phyloP scores from a whole-genome alignment of 2,888 invertebrate species.

The Zonitis immaculata region DNA sequence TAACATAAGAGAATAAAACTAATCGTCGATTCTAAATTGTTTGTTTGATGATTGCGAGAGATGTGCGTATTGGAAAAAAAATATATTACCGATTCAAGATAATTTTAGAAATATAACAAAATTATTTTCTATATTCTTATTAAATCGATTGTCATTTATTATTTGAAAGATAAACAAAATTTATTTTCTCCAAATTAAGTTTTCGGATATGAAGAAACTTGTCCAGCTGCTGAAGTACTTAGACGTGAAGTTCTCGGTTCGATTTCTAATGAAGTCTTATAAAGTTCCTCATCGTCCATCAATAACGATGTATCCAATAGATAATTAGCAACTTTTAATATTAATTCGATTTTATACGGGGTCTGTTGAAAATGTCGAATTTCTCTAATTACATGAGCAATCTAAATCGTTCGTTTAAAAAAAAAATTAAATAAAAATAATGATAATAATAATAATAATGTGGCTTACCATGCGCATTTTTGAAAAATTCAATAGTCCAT shows the following conservation, averaged over 20 bases:
- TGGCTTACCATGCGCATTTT: slow-evolving; percentile 86
- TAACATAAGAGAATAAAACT: too few species aligned
- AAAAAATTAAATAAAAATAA: slow-evolving; percentile 14
- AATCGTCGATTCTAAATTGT: too few species aligned
- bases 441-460: too few species aligned
- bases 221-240: slow-evolving; percentile 45
- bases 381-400: slow-evolving; percentile 88
- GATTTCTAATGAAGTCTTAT: slow-evolving; percentile 74
- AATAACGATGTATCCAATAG: slow-evolving; percentile 73
- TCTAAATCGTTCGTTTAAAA: slow-evolving; percentile 52
- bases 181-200: slow-evolving; percentile 13
- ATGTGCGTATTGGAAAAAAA: too few species aligned
- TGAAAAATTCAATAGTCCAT: slow-evolving; percentile 84
- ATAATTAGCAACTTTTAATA: slow-evolving; percentile 74
- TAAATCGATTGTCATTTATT: slow-evolving; percentile 15
- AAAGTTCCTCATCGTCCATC: slow-evolving; percentile 75
- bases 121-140: too few species aligned
- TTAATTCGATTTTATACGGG: slow-evolving; percentile 84
- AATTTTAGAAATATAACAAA: too few species aligned
- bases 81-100: too few species aligned
- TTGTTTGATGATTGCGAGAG: too few species aligned
- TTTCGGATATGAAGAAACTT: slow-evolving; percentile 21
- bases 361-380: slow-evolving; percentile 89
- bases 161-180: slow-evolving; percentile 2
- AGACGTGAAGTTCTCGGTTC: slow-evolving; percentile 71